Evolutionary conservation across 2,797 vertebrate species (phyloP).

Genomic region (Acanthurus lineatus): DNA sequence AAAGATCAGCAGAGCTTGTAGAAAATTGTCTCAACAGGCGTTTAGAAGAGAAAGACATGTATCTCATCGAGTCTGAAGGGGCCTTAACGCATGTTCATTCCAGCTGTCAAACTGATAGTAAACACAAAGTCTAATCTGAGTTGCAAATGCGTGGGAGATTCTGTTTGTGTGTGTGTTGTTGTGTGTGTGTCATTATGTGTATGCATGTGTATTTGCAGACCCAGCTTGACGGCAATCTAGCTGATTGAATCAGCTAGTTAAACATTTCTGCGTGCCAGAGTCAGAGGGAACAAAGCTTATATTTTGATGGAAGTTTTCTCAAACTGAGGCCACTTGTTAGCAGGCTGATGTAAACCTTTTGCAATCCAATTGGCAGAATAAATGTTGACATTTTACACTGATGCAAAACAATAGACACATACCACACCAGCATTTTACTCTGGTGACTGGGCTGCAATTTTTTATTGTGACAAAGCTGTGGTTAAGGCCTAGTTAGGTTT

Average conservation of each 20-base stretch:
- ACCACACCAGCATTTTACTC: too few species aligned
- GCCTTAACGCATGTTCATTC: slow-evolving; percentile 48
- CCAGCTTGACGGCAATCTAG: slow-evolving; percentile 8
- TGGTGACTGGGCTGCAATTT: too few species aligned
- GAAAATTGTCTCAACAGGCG: slow-evolving; percentile 54
- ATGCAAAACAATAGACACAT: too few species aligned
- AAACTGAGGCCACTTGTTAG: too few species aligned
- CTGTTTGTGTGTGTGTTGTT: slow-evolving; percentile 13
- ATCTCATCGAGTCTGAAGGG: slow-evolving; percentile 60
- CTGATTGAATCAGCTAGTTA: slow-evolving; percentile 42
- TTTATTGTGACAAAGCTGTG: too few species aligned
- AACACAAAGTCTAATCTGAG: slow-evolving; percentile 51
- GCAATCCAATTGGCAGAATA: too few species aligned
- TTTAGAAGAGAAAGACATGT: slow-evolving; percentile 41
- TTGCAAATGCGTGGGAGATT: slow-evolving; percentile 29
- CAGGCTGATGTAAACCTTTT: too few species aligned
- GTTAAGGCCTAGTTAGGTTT: too few species aligned
- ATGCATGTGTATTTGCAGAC: slow-evolving; percentile 8
- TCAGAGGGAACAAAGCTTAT: slow-evolving; percentile 20
- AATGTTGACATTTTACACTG: too few species aligned
- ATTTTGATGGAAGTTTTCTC: too few species aligned
- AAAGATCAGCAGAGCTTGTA: slow-evolving; percentile 41
- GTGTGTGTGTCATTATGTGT: slow-evolving; percentile 6
- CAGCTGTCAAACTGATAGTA: slow-evolving; percentile 52
- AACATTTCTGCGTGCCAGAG: slow-evolving; percentile 15